Base-by-base conservation (phyloP, 2,888 invertebrate genomes). In the Phlogophora meticulosa region DNA sequence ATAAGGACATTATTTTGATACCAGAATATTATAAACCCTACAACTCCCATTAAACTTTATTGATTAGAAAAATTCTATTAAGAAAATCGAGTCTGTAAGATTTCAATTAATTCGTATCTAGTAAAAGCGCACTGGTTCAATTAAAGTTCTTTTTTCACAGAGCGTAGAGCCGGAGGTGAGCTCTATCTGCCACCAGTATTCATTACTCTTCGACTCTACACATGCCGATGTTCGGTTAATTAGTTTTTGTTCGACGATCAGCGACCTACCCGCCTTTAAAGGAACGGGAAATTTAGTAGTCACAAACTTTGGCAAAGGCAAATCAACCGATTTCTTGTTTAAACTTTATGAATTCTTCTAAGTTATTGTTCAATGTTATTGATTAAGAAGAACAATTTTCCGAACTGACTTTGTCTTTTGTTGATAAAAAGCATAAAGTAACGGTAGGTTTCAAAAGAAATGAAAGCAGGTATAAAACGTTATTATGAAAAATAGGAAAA, bases 181-280 rank as follows among this genome's bases (percentile, higher is more conserved):
- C 72, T 83, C 65, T 77, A 74, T 82, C 80, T 76, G 74, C 81
- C 85, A 85, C 87, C 74, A 87, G 88, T 90, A 92, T 93, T 93
- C 90, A 92, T 93, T 93, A 91, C 90, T 89, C 85, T 84, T 87
- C 79, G 78, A 82, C 82, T 86, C 87, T 87, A 91, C 90, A 93
- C 89, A 91, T 89, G 88, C 88, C 92, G 85, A 91, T 92, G 93
- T 92, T 92, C 89, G 87, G 82, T 91, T 93, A 93, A 94, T 94
- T 93, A 93, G 90, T 92, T 93, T 93, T 92, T 90, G 91, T 92
- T 89, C 84, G 85, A 88, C 83, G 82, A 85, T 84, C 87, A 83
- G 84, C 89, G 82, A 89, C 86, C 82, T 83, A 78, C 75, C 84
- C 72, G 71, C 76, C 80, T 86, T 86, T 83, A 84, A 87, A 88